Conservation (phyloP, 1,140 invertebrate species). For the Ladona fulva region DNA sequence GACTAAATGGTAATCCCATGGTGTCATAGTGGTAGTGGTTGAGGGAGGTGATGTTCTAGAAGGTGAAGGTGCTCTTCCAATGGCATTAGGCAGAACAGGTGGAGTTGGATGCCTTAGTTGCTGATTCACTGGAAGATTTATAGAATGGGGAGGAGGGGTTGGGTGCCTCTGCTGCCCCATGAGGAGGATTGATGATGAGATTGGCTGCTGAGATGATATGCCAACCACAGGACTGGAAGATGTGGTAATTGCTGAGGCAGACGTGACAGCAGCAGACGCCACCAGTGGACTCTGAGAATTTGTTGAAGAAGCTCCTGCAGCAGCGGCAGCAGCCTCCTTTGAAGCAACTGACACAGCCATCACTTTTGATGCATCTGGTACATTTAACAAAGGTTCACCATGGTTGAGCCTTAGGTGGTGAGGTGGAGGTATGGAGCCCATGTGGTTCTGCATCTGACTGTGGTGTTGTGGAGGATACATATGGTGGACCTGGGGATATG, state of each 20-base stretch:
- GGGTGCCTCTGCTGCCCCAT: neutral
- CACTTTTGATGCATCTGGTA: slow-evolving; percentile 11
- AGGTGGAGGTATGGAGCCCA: neutral
- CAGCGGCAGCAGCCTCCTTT: neutral
- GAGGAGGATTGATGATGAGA: neutral
- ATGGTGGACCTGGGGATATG: neutral
- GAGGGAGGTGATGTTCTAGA: neutral
- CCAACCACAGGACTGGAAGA: neutral
- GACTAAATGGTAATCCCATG: slow-evolving; percentile 11
- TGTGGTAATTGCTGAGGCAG: neutral
- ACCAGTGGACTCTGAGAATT: neutral
- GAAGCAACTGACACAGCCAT: neutral
- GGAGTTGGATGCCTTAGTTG: neutral
- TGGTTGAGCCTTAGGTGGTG: neutral
- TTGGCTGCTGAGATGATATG: neutral
- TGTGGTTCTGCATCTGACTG: neutral
- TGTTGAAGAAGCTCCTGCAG: neutral
- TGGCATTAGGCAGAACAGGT: neutral
- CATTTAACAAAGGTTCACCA: neutral
- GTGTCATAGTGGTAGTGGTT: neutral
- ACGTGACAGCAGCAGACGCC: neutral
- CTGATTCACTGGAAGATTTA: neutral
- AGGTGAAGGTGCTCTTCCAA: neutral
- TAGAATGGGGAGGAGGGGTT: neutral
- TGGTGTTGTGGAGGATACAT: neutral